Base-by-base conservation (phyloP, 2,797 vertebrate genomes). In the Psittacula derbiana region DNA sequence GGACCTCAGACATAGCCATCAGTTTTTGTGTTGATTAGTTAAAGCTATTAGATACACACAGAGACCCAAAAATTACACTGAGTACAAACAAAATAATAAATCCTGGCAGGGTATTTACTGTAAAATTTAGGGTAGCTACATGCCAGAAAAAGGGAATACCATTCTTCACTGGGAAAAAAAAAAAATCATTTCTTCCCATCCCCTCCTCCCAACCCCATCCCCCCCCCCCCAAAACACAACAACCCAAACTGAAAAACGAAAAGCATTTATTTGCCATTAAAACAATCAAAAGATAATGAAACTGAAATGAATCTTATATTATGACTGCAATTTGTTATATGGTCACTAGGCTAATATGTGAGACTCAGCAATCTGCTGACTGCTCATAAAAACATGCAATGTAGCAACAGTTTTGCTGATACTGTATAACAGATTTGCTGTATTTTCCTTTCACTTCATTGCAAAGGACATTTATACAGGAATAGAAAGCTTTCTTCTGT, bases 351-450 rank as follows among this genome's bases (percentile, higher is more conserved):
- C 43, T 90, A 80, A 79, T 52, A 73, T 36, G 57, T 53, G 60
- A 87, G 25, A 16, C 43, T 72, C 76, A 47, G 31, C 65, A 71
- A 36, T 62, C 84, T 92, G 79, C 74, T 60, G 52, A 74, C 57
- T 87, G 67, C 75, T 94, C 71, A 53, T 61, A 83, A 65, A 95
- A 90, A 33, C 49, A 41, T 88, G 71, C 41, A 61, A 9, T 78
- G 94, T 69, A 91, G 53, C 72, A 90, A 83, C 17, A 81, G 78
- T 83, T 88, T 69, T 96, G 75, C 62, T 93, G 84, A 92, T 62
- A 8, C 65, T 19, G 8, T 80, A 1, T 38, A 75, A 72, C 33
- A 93, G 41, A 66, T 83, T 78, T 80, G 36, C 41, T 89, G 30
- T 38, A 23, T 94, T 95, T 90, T 83, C 30, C 23, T 86, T 92